A percentile compares a stretch with the other conserved stretches of the same genome.
phyloP scores from a whole-genome alignment of 2,797 vertebrate genomes.

The Alectoris magna region DNA sequence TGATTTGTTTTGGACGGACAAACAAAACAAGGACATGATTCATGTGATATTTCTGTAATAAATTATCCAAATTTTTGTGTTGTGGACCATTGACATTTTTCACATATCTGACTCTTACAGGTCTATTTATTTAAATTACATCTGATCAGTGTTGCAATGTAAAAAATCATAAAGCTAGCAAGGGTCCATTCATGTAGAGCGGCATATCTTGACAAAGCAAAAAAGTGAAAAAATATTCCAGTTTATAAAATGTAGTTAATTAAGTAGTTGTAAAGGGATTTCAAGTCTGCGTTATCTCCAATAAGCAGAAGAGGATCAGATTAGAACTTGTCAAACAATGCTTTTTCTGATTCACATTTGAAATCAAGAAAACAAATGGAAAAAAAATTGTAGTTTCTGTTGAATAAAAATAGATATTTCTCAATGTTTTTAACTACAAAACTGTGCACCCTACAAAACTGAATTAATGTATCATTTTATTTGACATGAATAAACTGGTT shows the following conservation, averaged over 20 bases:
- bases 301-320: background rate
- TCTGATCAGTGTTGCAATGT: background rate
- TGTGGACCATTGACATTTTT: background rate
- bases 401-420: background rate
- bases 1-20: background rate
- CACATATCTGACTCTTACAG: background rate
- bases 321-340: background rate
- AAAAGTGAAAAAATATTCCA: background rate
- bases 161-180: constrained; percentile 23
- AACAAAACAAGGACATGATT: background rate
- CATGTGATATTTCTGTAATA: constrained; percentile 17
- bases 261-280: background rate
- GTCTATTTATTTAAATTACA: constrained; percentile 30
- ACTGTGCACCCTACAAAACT: background rate
- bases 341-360: background rate
- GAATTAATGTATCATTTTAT: background rate
- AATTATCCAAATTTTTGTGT: background rate
- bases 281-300: background rate
- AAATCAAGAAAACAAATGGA: background rate
- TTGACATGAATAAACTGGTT: background rate
- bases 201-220: background rate
- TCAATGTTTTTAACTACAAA: background rate
- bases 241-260: background rate
- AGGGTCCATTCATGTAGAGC: background rate
- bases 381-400: background rate